Base-by-base conservation (phyloP, 1,140 invertebrate species). In the Brachionus manjavacas region DNA sequence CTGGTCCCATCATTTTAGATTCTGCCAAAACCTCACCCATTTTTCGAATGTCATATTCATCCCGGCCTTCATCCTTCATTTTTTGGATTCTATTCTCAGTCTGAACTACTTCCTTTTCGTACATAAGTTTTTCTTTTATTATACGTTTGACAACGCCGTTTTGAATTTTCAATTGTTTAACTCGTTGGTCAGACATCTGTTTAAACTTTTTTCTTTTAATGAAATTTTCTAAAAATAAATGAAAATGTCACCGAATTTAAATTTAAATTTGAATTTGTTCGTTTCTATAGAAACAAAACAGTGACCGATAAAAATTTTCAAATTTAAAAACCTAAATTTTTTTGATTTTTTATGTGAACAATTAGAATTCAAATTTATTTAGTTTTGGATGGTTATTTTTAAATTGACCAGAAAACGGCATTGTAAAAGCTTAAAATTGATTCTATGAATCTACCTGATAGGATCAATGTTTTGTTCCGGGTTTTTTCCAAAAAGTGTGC, bases 1-100 rank as follows among this genome's bases (percentile, higher is more conserved):
- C 79, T 0, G 79, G 79, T 23, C 52, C 79, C 79, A 81, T 81
- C 79, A 81, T 81, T 81, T 81, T 81, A n/a, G 79, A 81, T 31
- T 81, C 79, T 12, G 52, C 64, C 14, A 81, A 64, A 8, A 81
- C 79, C 64, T 81, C 79, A 6, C 23, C 60, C 81, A 68, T 68
- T 70, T 83, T 83, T 52, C 43, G 43, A 55, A 83, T 31, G 16
- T 83, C 81, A 55, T 83, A 83, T 25, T 83, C 81, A 70, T 83
- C 81, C 12, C 81, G 81, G 28, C 81, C 81, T 31, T 83, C 81
- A 39, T 46, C 41, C 20, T 68, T 83, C 81, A 83, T 83, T 55
- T 83, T 83, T 23, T 83, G 49, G 8, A 83, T 60, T 7, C 60
- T n/a, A 16, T 68, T 49, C 25, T 83, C 60, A 9, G 16, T 68